phyloP scores from a whole-genome alignment of 1,140 invertebrate species.

The Diplogasteroides magnus region DNA sequence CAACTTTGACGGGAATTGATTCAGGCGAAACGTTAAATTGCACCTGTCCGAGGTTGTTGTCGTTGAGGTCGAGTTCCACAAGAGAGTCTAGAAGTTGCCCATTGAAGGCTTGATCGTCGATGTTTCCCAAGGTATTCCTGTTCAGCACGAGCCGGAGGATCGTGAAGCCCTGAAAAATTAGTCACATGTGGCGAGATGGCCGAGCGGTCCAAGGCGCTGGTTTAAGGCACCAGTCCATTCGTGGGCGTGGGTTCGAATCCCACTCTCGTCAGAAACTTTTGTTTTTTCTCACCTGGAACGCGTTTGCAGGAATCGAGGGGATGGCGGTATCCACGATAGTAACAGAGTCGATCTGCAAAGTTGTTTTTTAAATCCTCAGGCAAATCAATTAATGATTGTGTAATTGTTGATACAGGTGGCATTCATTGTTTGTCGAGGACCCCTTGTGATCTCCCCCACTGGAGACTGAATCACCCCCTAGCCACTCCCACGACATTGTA shows the following conservation, averaged over 20 bases:
- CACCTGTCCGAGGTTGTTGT: slow-evolving; percentile 44
- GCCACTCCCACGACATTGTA: background rate
- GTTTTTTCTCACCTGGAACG: slow-evolving; percentile 28
- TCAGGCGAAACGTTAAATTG: no score
- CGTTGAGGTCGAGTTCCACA: slow-evolving; percentile 46
- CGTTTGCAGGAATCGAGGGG: slow-evolving; percentile 43
- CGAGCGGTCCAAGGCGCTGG: slow-evolving; percentile 98
- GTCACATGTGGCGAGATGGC: slow-evolving; percentile 69
- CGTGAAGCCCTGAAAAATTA: slow-evolving; percentile 39
- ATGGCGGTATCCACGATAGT: slow-evolving; percentile 52
- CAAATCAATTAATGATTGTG: background rate
- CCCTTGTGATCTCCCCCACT: background rate
- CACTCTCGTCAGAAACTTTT: slow-evolving; percentile 44
- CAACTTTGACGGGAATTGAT: no score
- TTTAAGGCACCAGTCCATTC: no score
- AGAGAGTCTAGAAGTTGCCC: slow-evolving; percentile 48
- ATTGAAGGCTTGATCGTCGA: slow-evolving; percentile 47
- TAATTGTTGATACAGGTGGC: background rate
- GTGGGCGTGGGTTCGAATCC: slow-evolving; percentile 61
- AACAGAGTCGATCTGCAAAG: slow-evolving; percentile 52
- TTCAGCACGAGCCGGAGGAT: slow-evolving; percentile 52
- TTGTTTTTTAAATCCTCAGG: background rate
- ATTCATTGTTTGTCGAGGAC: background rate
- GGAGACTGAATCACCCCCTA: background rate
- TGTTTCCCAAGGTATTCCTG: slow-evolving; percentile 44